phyloP scores from a whole-genome alignment of 2,888 invertebrate species.

The Aspidapion aeneum region DNA sequence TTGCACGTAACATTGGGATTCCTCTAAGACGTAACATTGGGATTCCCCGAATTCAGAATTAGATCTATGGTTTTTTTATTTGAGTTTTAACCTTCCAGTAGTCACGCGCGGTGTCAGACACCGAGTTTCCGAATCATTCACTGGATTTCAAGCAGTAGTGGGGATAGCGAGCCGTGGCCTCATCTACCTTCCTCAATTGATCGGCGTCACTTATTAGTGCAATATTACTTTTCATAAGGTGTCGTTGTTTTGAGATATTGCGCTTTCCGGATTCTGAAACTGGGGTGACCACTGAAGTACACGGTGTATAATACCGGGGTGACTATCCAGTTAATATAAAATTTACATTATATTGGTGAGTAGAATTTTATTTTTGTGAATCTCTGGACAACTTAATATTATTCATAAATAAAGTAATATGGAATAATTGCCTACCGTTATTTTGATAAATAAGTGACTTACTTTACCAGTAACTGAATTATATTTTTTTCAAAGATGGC shows the following conservation, averaged over 20 bases:
- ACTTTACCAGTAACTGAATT: background rate
- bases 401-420: background rate
- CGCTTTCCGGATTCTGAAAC: background rate
- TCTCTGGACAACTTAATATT: background rate
- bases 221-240: background rate
- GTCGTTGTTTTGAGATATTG: background rate
- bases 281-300: background rate
- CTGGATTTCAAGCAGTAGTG: background rate
- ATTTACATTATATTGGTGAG: background rate
- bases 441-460: background rate
- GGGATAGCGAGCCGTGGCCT: background rate
- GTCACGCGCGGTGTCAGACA: constrained; percentile 8
- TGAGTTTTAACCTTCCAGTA: constrained; percentile 2
- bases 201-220: background rate
- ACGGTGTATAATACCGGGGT: background rate
- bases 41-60: too few relatives aligned
- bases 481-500: background rate
- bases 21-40: too few relatives aligned
- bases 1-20: too few relatives aligned
- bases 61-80: too few relatives aligned
- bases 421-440: background rate
- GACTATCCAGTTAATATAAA: background rate
- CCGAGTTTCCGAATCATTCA: background rate
- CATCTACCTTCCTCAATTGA: background rate
- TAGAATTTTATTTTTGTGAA: background rate